Conservation (phyloP, 1,140 invertebrate species). For the Scaptomyza graminum region DNA sequence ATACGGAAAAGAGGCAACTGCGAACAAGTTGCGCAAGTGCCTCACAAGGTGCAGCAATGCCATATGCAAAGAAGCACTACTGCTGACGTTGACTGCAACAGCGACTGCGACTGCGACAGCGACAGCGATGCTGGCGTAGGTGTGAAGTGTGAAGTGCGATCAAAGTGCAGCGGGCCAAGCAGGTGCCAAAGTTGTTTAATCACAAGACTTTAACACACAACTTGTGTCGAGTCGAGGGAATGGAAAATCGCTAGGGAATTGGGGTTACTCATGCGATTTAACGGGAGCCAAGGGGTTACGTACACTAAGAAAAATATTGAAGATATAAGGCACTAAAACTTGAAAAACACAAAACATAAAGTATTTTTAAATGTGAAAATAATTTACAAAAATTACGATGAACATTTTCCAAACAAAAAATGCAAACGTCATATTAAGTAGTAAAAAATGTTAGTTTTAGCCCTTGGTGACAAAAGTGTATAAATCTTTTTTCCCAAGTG, state of each 20-base stretch:
- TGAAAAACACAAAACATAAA: too few species aligned
- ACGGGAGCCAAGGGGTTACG: neutral
- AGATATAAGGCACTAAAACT: too few species aligned
- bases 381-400: too few species aligned
- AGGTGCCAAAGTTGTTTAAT: conserved; percentile 76
- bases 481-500: too few species aligned
- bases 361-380: too few species aligned
- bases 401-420: too few species aligned
- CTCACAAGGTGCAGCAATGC: conserved; percentile 36
- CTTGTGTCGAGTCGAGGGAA: conserved; percentile 48
- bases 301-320: too few species aligned
- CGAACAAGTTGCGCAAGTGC: conserved; percentile 63
- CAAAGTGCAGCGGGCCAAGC: conserved; percentile 51
- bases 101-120: conserved; percentile 14
- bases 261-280: conserved; percentile 25
- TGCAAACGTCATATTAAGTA: too few species aligned
- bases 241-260: conserved; percentile 31
- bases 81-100: neutral
- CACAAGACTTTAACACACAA: conserved; percentile 71
- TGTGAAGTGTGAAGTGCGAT: conserved; percentile 75
- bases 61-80: conserved; percentile 13
- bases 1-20: conserved; percentile 25
- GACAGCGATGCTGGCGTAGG: conserved; percentile 43
- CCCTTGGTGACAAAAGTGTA: too few species aligned
- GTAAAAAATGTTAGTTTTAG: too few species aligned